Evolutionary conservation across 2,797 vertebrate species (phyloP), one percentile per base, ranked within the genome.

Genomic region (Sphaeramia orbicularis): DNA sequence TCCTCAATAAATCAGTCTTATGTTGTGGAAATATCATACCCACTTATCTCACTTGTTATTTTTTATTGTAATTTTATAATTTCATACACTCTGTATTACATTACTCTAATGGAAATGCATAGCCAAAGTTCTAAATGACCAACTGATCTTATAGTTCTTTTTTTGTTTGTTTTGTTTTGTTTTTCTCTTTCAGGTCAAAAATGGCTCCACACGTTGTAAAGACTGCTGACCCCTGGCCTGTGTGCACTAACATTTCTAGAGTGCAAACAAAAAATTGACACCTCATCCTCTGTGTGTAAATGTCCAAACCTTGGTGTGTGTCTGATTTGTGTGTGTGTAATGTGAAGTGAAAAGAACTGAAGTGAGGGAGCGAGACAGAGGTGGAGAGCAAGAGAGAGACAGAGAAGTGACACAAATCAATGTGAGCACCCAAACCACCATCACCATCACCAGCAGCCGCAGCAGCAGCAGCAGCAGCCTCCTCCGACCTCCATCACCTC

Each of bases 281-380:
- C 76, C 63, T 65, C 35, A 74, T 86, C 67, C 80, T 53, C 36
- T 72, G 58, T 68, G 72, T 69, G 83, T 94, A 91, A 92, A 94
- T 92, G 76, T 90, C 82, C 89, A 92, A 89, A 88, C 91, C 87
- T 90, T 88, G 47, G 61, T 79, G 92, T 93, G 91, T 90, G 78
- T 93, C 87, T 93, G 86, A 86, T 74, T 87, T 92, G 88, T 91
- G 89, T 93, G 86, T 93, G 81, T 65, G 84, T 91, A 90, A 89
- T 91, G 19, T 64, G 49, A 64, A 41, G 36, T 36, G 44, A 61
- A 59, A 90, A 91, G 90, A 90, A 92, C 88, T 93, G 90, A 81
- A 91, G 67, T 66, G 76, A 76, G 80, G 48, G 81, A 73, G 66
- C 10, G 15, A 74, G 70, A 64, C 83, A 76, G 78, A 88, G 77